These are phyloP conservation scores for Poecilia velifera DNA, from an alignment of 2,797 vertebrate genomes.

Conservation along the genomic window DNA sequence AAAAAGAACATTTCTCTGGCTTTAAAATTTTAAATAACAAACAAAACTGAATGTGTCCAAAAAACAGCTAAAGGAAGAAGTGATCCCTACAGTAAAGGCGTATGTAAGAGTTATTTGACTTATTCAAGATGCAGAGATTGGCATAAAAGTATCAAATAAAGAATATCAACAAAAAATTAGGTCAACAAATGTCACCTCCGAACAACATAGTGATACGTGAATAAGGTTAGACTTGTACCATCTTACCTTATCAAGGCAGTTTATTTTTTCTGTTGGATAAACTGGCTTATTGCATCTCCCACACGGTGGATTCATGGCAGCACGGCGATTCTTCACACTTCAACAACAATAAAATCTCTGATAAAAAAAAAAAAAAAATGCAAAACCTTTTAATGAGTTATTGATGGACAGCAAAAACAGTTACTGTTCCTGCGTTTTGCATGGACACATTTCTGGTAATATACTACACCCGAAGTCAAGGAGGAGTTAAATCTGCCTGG, in stretches of 20 bases:
- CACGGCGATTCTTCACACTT: conserved; percentile 1
- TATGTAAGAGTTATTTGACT: background rate
- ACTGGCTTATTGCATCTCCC: conserved; percentile 94
- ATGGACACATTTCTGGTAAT: conserved; percentile 34
- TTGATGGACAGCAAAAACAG: background rate
- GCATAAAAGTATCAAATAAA: background rate
- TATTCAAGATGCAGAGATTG: background rate
- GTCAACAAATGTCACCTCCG: background rate
- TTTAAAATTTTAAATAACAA: background rate
- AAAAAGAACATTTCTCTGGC: background rate
- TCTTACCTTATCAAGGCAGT: conserved; percentile 95
- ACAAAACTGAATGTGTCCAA: background rate
- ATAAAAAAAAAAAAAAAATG: background rate
- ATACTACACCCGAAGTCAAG: conserved; percentile 21
- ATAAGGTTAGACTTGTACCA: background rate
- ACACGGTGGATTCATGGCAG: conserved; percentile 92
- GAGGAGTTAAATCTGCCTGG: conserved; percentile 50
- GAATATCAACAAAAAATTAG: background rate
- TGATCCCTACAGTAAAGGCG: background rate
- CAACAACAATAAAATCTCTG: background rate
- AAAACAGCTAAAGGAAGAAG: background rate
- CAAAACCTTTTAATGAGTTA: background rate
- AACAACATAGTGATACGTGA: background rate
- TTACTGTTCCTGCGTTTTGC: background rate
- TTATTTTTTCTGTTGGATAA: conserved; percentile 97